Evolutionary conservation across 30 jellyfish, hydroid and myxozoan genomes (phyloP).

Genomic region (Cassiopea andromeda): DNA sequence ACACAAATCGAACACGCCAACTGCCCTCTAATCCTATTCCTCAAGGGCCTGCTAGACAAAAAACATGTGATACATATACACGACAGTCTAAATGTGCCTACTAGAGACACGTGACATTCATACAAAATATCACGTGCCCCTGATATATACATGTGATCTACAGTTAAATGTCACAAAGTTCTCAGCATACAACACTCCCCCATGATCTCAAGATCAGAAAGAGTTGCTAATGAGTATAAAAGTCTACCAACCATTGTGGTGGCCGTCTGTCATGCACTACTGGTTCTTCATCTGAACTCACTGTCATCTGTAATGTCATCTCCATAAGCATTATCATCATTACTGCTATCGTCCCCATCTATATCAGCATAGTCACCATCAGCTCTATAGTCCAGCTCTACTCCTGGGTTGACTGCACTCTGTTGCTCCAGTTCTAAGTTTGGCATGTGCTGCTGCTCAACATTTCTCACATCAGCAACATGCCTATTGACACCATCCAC

Average conservation of each 20-base stretch:
- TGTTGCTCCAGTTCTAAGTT: slow-evolving; percentile 12
- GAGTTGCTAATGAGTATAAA: not conserved
- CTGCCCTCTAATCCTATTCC: slow-evolving; percentile 12
- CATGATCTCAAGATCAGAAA: slow-evolving; percentile 12
- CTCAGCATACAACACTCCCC: not conserved
- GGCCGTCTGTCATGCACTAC: not conserved
- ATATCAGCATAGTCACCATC: slow-evolving; percentile 2
- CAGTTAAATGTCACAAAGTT: slow-evolving; percentile 3
- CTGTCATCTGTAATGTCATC: slow-evolving; percentile 6
- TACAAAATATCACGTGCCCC: slow-evolving; percentile 9
- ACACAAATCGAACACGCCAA: slow-evolving; percentile 18
- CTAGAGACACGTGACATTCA: slow-evolving; percentile 20
- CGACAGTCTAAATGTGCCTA: slow-evolving; percentile 11
- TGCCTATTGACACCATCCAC: slow-evolving; percentile 34
- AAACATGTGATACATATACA: not conserved
- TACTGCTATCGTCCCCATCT: not conserved
- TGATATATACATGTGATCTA: not conserved
- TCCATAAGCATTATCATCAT: slow-evolving; percentile 7
- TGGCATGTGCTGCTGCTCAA: slow-evolving; percentile 29
- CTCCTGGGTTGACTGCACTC: slow-evolving; percentile 25
- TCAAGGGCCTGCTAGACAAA: not conserved
- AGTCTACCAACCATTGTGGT: not conserved
- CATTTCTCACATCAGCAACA: slow-evolving; percentile 18
- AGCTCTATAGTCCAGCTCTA: slow-evolving; percentile 26
- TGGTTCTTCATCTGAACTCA: slow-evolving; percentile 21